Evolutionary conservation across 2,888 invertebrate species (phyloP).

Genomic region (Pseudeuparius sepicola): DNA sequence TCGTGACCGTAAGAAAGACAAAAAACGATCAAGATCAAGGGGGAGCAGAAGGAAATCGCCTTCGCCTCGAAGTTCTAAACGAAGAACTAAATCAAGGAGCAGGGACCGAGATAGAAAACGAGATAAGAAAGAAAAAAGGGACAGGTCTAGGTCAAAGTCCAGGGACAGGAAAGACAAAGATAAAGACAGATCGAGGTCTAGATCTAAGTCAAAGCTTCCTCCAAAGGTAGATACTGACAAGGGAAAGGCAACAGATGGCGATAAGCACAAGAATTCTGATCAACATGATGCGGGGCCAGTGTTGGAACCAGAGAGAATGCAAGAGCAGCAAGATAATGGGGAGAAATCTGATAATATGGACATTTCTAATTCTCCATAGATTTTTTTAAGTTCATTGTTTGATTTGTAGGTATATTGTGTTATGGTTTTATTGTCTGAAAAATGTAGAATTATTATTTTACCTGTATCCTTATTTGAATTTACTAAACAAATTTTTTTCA

Average conservation of each 20-base stretch:
- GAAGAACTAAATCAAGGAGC: constrained; percentile 34
- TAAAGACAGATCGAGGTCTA: constrained; percentile 28
- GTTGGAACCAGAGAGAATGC: neutral
- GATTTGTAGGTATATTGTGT: no score
- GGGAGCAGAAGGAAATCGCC: constrained; percentile 41
- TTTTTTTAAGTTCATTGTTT: no score
- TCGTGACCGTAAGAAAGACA: constrained; percentile 44
- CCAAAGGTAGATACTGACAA: constrained; percentile 28
- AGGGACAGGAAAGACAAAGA: constrained; percentile 16
- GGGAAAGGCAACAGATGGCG: constrained; percentile 29
- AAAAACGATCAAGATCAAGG: constrained; percentile 41
- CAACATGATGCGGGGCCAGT: constrained; percentile 18
- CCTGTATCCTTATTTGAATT: no score
- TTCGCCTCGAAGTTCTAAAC: constrained; percentile 33
- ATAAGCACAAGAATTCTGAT: constrained; percentile 24
- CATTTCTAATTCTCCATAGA: constrained; percentile 66
- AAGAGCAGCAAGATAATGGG: constrained; percentile 45
- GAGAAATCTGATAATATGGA: constrained; percentile 65
- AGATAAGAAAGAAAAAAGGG: constrained; percentile 31
- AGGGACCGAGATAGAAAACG: constrained; percentile 30
- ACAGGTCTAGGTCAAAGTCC: constrained; percentile 22
- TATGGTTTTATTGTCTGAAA: no score
- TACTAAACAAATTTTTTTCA: no score
- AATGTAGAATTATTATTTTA: no score
- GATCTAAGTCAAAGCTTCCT: constrained; percentile 27